These are phyloP conservation scores for Gambelia wislizenii DNA, from an alignment of 2,797 vertebrate species.

Conservation along the genomic window DNA sequence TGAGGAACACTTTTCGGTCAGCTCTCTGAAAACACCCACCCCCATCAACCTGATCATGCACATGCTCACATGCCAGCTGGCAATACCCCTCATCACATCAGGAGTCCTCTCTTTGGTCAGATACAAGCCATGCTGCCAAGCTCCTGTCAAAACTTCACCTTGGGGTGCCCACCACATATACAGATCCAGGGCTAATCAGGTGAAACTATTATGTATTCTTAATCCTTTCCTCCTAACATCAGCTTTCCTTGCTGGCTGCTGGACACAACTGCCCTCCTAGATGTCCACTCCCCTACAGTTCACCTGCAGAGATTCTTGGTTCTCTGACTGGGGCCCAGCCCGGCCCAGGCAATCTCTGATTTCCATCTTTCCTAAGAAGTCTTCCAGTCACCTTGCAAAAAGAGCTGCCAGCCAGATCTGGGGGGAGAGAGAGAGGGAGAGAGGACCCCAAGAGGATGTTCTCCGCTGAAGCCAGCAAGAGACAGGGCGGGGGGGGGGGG, in stretches of 20 bases:
- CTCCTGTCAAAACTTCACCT: background rate
- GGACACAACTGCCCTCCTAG: background rate
- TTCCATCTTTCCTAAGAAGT: conserved; percentile 1
- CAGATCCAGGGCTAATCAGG: background rate
- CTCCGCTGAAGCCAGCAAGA: background rate
- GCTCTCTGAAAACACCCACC: background rate
- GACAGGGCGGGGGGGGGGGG: background rate
- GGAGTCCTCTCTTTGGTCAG: background rate
- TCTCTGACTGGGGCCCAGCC: background rate
- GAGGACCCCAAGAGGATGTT: background rate
- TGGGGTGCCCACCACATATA: background rate
- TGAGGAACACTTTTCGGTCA: background rate
- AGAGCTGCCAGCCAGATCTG: background rate
- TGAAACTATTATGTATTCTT: background rate
- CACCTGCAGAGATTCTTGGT: background rate
- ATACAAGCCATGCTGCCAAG: background rate
- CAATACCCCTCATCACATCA: background rate
- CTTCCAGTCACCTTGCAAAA: conserved; percentile 23
- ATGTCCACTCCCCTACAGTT: background rate
- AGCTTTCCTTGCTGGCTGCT: background rate
- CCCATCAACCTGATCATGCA: background rate
- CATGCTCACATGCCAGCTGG: background rate
- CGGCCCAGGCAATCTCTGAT: background rate
- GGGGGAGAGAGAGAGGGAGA: background rate
- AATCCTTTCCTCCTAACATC: background rate